Conservation (phyloP, 1,140 invertebrate species). For the Metopolophium dirhodum region DNA sequence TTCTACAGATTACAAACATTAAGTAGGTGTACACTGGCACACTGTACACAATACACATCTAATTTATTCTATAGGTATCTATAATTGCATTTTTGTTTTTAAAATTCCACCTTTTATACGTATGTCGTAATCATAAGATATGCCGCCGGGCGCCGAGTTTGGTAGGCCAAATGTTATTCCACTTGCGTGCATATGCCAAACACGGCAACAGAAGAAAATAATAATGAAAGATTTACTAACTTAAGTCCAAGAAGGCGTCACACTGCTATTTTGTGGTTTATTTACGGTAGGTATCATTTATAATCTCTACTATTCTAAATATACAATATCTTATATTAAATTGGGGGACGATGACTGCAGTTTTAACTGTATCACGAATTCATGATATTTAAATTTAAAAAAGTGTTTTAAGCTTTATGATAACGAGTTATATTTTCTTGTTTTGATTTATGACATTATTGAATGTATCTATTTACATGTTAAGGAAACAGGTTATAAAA, state of each 20-base stretch:
- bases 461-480: neutral
- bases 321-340: neutral
- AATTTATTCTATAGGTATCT: neutral
- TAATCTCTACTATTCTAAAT: neutral
- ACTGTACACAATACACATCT: neutral
- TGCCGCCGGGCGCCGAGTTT: neutral
- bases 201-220: neutral
- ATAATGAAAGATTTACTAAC: neutral
- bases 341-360: neutral
- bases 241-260: neutral
- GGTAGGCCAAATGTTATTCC: neutral
- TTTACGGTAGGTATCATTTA: neutral
- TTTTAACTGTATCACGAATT: neutral
- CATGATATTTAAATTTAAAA: neutral
- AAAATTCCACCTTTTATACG: neutral
- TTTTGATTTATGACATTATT: conserved; percentile 5
- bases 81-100: neutral
- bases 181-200: neutral
- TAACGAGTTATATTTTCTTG: conserved; percentile 8
- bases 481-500: neutral
- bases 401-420: neutral
- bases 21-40: neutral
- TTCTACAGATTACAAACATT: neutral
- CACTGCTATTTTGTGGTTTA: conserved; percentile 15
- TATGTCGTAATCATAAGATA: neutral